phyloP scores from a whole-genome alignment of 1,140 invertebrate species.

The Pogonognathellus flavescens region DNA sequence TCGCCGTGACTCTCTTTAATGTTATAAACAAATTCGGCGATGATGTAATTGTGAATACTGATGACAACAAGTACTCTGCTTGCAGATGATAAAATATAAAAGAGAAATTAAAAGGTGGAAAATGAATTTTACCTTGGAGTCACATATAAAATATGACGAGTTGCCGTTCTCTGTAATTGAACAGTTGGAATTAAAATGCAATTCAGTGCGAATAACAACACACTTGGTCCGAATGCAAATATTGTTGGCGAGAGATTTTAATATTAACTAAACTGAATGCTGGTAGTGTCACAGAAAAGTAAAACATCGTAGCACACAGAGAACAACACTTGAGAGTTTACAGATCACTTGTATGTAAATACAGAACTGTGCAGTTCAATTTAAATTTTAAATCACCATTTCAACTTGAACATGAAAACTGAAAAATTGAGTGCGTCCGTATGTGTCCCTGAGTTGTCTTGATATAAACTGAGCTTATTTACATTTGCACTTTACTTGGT shows the following conservation, averaged over 20 bases:
- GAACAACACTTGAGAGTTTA: neutral
- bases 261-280: neutral
- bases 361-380: neutral
- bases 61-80: neutral
- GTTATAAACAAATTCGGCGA: neutral
- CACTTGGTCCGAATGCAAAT: neutral
- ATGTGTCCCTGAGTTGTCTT: neutral
- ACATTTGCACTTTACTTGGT: constrained; percentile 3
- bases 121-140: constrained; percentile 19
- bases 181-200: constrained; percentile 5
- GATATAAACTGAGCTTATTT: neutral
- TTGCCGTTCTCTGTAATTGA: neutral
- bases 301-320: neutral
- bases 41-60: neutral
- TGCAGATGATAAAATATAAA: neutral
- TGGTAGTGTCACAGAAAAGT: neutral
- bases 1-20: too few relatives aligned
- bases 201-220: neutral
- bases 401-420: neutral
- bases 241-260: neutral
- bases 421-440: constrained; percentile 30
- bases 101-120: neutral
- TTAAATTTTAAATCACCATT: constrained; percentile 26
- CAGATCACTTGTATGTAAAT: too few relatives aligned
- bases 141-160: neutral